Evolutionary conservation across 1,140 invertebrate genomes (phyloP).

Genomic region (Bombus polaris): DNA sequence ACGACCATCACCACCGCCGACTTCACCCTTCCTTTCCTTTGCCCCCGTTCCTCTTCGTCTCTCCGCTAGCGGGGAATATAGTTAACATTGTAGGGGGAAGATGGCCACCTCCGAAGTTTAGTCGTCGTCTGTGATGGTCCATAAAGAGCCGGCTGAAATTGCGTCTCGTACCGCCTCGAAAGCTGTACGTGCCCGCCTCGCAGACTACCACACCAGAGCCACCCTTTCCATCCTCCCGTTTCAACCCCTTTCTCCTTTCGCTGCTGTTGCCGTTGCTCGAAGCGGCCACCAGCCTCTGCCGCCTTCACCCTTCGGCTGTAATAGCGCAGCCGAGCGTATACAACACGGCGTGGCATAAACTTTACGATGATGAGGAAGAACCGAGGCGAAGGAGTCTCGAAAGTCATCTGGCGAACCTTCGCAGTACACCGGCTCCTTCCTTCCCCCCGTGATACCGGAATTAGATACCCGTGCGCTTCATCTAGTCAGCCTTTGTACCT

Average conservation of each 20-base stretch:
- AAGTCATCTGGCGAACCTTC: conserved; percentile 36
- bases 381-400: conserved; percentile 36
- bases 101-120: conserved; percentile 49
- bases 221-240: too few species aligned
- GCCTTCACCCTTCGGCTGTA: conserved; percentile 42
- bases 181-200: conserved; percentile 20
- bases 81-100: conserved; percentile 33
- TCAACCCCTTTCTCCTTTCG: too few species aligned
- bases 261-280: too few species aligned
- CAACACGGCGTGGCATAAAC: conserved; percentile 54
- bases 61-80: neutral
- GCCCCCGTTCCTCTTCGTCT: neutral
- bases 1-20: neutral
- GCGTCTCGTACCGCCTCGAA: conserved; percentile 35
- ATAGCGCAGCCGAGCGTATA: conserved; percentile 45
- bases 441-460: conserved; percentile 29
- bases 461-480: conserved; percentile 34
- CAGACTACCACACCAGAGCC: neutral
- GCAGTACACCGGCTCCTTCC: neutral
- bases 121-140: conserved; percentile 56
- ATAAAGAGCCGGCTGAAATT: conserved; percentile 59
- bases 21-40: too few species aligned
- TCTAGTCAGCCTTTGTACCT: conserved; percentile 21
- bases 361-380: conserved; percentile 63
- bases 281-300: conserved; percentile 13